A percentile compares a stretch with the other conserved stretches of the same genome.
Conservation (phyloP, 2,888 invertebrate genomes). For the Perizoma affinitatum region DNA sequence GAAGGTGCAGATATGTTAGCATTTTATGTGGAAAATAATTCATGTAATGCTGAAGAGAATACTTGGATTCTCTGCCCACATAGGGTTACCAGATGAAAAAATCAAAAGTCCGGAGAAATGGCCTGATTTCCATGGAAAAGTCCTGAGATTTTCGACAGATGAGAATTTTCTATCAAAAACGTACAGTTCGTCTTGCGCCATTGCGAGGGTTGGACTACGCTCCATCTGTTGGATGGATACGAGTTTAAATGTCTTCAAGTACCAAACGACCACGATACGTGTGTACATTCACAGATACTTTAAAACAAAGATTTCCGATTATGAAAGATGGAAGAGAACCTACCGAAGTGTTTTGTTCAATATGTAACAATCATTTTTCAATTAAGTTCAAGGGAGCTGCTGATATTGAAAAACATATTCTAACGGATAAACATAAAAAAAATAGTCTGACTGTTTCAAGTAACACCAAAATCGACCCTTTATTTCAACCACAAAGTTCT, state of each 20-base stretch:
- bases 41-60: no score
- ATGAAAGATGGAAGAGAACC: constrained; percentile 1
- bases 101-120: not conserved
- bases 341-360: not conserved
- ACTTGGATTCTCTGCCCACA: no score
- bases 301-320: constrained; percentile 1
- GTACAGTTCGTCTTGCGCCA: not conserved
- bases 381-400: not conserved
- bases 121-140: not conserved
- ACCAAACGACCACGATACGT: not conserved
- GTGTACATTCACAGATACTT: constrained; percentile 1
- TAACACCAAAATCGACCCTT: not conserved
- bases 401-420: constrained; percentile 9
- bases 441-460: not conserved
- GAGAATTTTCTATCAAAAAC: not conserved
- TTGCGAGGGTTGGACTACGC: no score
- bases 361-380: not conserved
- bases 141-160: not conserved
- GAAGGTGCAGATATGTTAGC: constrained; percentile 19
- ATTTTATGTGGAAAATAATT: no score
- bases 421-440: not conserved
- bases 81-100: constrained; percentile 6
- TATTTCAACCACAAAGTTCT: not conserved
- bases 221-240: no score
- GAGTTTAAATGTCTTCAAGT: no score